Conservation (phyloP, 2,797 vertebrate species). For the Ciconia nigra region DNA sequence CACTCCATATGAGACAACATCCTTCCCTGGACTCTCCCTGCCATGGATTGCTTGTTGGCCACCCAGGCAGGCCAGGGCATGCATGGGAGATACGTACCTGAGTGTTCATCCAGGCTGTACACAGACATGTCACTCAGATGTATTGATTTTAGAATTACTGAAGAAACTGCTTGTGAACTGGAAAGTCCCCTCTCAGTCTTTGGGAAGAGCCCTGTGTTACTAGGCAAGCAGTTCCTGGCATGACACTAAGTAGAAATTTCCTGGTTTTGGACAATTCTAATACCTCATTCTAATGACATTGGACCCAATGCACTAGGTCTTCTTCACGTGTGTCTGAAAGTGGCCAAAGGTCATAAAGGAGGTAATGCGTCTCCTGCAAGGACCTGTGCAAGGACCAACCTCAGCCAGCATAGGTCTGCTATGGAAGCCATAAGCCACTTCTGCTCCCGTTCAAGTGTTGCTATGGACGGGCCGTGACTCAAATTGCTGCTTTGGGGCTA, state of each 20-base stretch:
- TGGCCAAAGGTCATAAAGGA: not conserved
- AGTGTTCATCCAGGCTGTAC: not conserved
- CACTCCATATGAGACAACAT: not conserved
- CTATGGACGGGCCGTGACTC: accelerated
- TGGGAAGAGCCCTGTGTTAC: not conserved
- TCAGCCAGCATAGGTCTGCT: not conserved
- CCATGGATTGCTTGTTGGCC: not conserved
- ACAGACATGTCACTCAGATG: not conserved
- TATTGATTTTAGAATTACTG: not conserved
- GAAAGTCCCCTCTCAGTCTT: not conserved
- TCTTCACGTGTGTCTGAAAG: not conserved
- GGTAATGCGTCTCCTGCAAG: not conserved
- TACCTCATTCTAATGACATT: not conserved
- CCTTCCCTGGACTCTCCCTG: not conserved
- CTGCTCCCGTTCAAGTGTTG: not conserved
- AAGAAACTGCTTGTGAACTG: not conserved
- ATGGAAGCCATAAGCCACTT: not conserved
- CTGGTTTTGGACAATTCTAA: not conserved
- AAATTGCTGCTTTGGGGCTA: not conserved
- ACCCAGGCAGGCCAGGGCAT: not conserved
- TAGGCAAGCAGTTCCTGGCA: not conserved
- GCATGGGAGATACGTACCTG: not conserved
- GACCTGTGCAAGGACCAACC: not conserved
- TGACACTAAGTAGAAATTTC: not conserved
- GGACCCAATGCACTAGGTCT: not conserved